Evolutionary conservation across 2,113 vertebrate species (phyloP).

Genomic region (Solea senegalensis): DNA sequence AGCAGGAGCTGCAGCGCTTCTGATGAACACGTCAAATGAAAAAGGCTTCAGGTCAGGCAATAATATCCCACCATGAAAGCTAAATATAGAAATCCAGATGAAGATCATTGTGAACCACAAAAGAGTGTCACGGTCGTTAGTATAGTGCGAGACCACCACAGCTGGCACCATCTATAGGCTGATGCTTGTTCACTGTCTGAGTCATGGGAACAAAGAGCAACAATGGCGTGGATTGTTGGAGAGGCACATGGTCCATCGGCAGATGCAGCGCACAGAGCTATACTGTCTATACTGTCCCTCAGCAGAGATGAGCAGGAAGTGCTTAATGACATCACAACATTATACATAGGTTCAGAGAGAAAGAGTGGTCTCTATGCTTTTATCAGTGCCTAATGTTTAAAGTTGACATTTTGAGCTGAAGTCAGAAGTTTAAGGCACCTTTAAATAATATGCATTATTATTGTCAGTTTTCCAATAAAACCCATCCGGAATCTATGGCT

Average conservation of each 20-base stretch:
- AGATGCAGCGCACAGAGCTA: conserved; percentile 17
- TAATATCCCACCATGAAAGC: too few species aligned
- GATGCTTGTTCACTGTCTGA: conserved; percentile 8
- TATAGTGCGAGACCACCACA: conserved; percentile 11
- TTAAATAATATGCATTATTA: too few species aligned
- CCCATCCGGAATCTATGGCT: too few species aligned
- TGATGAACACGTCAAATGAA: background rate
- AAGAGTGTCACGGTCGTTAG: background rate
- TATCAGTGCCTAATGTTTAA: background rate
- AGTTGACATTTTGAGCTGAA: background rate
- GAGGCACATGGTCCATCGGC: conserved; percentile 44
- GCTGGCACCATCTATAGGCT: background rate
- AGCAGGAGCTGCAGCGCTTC: background rate
- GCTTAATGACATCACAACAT: conserved; percentile 24
- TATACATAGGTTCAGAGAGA: background rate
- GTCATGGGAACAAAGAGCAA: conserved; percentile 31
- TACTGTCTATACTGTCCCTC: conserved; percentile 27
- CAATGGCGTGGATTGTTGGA: conserved; percentile 52
- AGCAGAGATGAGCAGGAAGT: conserved; percentile 15
- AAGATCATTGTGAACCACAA: background rate
- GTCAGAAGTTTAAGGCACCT: too few species aligned
- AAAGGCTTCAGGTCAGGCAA: background rate
- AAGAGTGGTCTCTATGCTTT: conserved; percentile 24
- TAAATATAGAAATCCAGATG: background rate
- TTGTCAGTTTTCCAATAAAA: too few species aligned